phyloP scores from a whole-genome alignment of 1,140 invertebrate genomes.

The Helicoverpa armigera region DNA sequence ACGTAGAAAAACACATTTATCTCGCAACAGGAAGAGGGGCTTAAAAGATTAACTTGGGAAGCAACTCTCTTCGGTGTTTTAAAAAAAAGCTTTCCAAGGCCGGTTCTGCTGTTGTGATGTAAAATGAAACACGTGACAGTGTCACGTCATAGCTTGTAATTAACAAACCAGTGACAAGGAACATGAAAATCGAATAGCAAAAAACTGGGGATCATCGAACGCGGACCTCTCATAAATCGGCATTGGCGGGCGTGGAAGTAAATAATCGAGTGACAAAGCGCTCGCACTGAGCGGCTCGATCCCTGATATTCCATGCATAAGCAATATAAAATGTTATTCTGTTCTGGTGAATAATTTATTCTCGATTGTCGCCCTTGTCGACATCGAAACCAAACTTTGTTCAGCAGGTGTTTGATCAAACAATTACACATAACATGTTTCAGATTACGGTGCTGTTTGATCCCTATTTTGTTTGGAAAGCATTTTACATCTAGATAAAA shows the following conservation, averaged over 20 bases:
- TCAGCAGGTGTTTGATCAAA: constrained; percentile 65
- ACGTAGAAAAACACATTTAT: constrained; percentile 43
- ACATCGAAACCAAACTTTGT: constrained; percentile 55
- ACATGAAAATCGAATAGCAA: constrained; percentile 56
- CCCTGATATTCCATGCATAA: constrained; percentile 71
- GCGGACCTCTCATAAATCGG: constrained; percentile 61
- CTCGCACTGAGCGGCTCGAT: constrained; percentile 49
- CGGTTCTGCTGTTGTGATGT: neutral
- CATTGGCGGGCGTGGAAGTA: constrained; percentile 56
- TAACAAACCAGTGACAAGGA: constrained; percentile 54
- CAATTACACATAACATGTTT: constrained; percentile 56
- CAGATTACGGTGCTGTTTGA: constrained; percentile 45
- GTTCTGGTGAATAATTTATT: constrained; percentile 77
- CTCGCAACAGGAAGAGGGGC: constrained; percentile 35
- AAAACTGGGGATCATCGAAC: constrained; percentile 56
- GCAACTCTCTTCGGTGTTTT: constrained; percentile 26
- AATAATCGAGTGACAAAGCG: constrained; percentile 69
- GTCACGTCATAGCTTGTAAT: constrained; percentile 49
- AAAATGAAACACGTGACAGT: constrained; percentile 45
- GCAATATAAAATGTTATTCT: constrained; percentile 70
- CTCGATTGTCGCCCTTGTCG: constrained; percentile 65
- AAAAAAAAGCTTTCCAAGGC: neutral
- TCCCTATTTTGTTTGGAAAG: neutral
- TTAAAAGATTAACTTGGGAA: constrained; percentile 45
- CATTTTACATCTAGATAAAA: neutral